Conservation (phyloP, 2,888 invertebrate genomes). For the Margaritifera margaritifera region DNA sequence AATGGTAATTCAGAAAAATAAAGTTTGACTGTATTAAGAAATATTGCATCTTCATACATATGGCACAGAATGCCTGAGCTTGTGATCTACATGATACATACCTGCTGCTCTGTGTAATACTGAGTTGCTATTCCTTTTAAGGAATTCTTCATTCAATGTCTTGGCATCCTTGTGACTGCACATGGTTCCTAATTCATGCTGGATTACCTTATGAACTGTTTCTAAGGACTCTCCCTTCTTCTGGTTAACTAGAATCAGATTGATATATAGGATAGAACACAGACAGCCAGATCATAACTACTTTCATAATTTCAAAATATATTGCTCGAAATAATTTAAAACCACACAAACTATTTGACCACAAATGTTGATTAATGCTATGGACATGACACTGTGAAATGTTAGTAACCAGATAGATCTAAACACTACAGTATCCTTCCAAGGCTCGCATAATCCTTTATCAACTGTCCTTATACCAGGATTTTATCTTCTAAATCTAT, state of each 20-base stretch:
- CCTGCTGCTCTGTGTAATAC: conserved; percentile 87
- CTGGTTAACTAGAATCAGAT: conserved; percentile 42
- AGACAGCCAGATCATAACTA: neutral
- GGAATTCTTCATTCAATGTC: conserved; percentile 82
- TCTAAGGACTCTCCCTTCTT: conserved; percentile 49
- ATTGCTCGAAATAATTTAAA: neutral
- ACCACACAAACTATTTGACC: neutral
- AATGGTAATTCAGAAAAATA: too few species aligned
- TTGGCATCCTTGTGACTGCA: conserved; percentile 77
- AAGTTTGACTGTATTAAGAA: neutral
- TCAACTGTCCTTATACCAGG: too few species aligned
- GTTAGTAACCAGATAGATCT: too few species aligned
- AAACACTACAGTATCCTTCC: too few species aligned
- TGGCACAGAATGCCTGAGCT: neutral
- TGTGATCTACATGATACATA: conserved; percentile 45
- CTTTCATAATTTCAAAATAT: too few species aligned
- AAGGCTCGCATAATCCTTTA: too few species aligned
- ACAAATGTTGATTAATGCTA: too few species aligned
- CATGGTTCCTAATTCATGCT: conserved; percentile 73
- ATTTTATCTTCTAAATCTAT: too few species aligned
- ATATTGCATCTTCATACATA: neutral
- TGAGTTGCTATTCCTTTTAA: conserved; percentile 78
- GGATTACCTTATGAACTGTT: conserved; percentile 71
- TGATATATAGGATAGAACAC: neutral
- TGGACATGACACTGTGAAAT: too few species aligned